Percentiles rank a stretch among this genome's conserved stretches.
Evolutionary conservation across 1,140 invertebrate genomes (phyloP).

Genomic region (Diplogasteroides magnus): DNA sequence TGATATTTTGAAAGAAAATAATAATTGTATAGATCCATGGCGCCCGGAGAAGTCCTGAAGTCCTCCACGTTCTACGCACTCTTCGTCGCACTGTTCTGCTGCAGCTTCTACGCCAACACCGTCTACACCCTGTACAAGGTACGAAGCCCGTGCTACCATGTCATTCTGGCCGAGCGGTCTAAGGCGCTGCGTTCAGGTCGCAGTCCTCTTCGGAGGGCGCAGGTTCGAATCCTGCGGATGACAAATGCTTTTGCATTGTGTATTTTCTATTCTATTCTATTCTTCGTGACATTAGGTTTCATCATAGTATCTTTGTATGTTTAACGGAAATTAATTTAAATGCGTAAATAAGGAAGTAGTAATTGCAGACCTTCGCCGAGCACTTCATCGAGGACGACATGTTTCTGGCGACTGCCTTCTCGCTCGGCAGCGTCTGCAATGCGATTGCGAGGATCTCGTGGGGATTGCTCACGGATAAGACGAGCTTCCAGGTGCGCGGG

Average conservation of each 20-base stretch:
- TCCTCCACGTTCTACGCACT: conserved; percentile 49
- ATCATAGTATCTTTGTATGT: background rate
- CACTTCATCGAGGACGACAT: conserved; percentile 47
- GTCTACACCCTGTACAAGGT: conserved; percentile 53
- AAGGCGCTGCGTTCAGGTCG: conserved; percentile 88
- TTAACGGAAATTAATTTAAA: background rate
- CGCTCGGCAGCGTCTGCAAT: conserved; percentile 47
- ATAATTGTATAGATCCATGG: conserved; percentile 21
- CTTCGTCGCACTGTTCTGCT: conserved; percentile 51
- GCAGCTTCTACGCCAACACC: conserved; percentile 54
- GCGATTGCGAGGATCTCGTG: conserved; percentile 47
- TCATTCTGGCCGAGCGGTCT: conserved; percentile 83
- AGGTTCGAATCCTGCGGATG: conserved; percentile 50
- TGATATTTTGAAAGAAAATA: too few species aligned
- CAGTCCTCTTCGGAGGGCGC: conserved; percentile 63
- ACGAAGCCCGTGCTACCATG: conserved; percentile 34
- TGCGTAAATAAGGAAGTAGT: background rate
- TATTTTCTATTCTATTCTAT: background rate
- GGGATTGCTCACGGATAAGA: conserved; percentile 50
- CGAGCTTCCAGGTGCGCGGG: conserved; percentile 52
- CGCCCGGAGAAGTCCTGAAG: conserved; percentile 38
- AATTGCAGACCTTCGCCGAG: conserved; percentile 35
- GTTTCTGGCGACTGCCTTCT: conserved; percentile 49
- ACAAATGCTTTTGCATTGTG: too few species aligned
- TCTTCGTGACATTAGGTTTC: background rate